A percentile compares a stretch with the other conserved stretches of the same genome.
Evolutionary conservation across 2,888 invertebrate species (phyloP).

Genomic region (Trissoscelio sp.): DNA sequence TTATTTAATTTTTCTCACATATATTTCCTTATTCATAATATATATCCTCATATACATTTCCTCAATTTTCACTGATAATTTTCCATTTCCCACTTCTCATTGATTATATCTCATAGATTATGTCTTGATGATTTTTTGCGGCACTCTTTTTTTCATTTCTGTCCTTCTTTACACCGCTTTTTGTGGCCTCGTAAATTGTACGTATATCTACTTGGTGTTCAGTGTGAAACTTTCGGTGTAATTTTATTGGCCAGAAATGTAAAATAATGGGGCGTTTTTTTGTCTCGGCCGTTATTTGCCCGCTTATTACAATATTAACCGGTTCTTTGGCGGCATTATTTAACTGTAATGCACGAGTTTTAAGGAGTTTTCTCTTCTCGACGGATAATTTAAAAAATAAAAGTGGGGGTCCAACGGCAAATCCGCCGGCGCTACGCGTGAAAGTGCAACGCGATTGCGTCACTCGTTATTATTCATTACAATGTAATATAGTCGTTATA

Average conservation of each 20-base stretch:
- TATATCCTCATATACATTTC: too few species aligned
- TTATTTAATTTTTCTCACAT: too few species aligned
- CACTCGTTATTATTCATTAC: slow-evolving; percentile 54
- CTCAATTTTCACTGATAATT: too few species aligned
- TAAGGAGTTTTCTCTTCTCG: slow-evolving; percentile 37
- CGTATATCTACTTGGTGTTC: slow-evolving; percentile 58
- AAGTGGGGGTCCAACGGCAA: neutral
- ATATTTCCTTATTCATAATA: too few species aligned
- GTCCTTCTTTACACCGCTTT: slow-evolving; percentile 36
- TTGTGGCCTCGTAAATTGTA: slow-evolving; percentile 59
- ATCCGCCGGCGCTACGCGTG: slow-evolving; percentile 25
- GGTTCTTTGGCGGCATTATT: slow-evolving; percentile 61
- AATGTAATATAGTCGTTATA: slow-evolving; percentile 60
- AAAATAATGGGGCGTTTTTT: slow-evolving; percentile 61
- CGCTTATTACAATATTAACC: slow-evolving; percentile 65
- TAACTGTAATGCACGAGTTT: slow-evolving; percentile 39
- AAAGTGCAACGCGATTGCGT: slow-evolving; percentile 51
- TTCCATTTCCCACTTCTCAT: too few species aligned
- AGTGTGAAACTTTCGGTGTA: slow-evolving; percentile 58
- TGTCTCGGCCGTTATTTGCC: slow-evolving; percentile 56
- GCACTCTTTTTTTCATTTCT: too few species aligned
- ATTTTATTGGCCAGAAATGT: slow-evolving; percentile 58
- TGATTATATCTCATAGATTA: too few species aligned
- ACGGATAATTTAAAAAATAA: slow-evolving; percentile 52
- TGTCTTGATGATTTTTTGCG: too few species aligned